Base-by-base conservation (phyloP, 2,888 invertebrate species). In the Pristionchus maxplancki region DNA sequence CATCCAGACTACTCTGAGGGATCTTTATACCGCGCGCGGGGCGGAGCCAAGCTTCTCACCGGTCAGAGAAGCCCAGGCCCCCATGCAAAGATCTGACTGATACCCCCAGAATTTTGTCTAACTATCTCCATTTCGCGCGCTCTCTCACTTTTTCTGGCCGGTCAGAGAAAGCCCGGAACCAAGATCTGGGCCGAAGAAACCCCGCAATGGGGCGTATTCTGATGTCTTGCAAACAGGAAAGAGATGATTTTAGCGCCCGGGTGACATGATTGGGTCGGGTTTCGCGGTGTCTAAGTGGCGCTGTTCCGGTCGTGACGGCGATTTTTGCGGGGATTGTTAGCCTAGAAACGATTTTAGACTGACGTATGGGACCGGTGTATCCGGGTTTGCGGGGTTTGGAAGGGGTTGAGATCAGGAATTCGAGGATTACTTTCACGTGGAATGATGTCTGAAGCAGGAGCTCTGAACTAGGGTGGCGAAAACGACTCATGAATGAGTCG, bases 211-310 rank as follows among this genome's bases (percentile, higher is more conserved):
- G 24, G n/a, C 58, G 58, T 58, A 58, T 58, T 58, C 58, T 58
- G 58, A 58, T 58, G 58, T 58, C 58, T 58, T n/a, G 20, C 4
- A 24, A 58, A 24, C 58, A 58, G 58, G 58, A 58, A 58, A 74
- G 40, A 74, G 37, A 74, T 40, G 71, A 74, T 37, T 74, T 74
- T 74, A 74, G 37, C 71, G 37, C 37, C 2, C 37, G 24, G 40
- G 40, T 6, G 71, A 74, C 71, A 40, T 37, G 71, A 40, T 17
- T 11, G 8, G 37, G 9, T 74, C 20, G 71, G 71, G 24, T 71
- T 71, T 71, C 67, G 28, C 40, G 40, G 31, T 28, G 71, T 37
- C 71, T 74, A 74, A 74, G 71, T 74, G 71, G 64, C 71, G 71
- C 0, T 74, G 3, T 74, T 74, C 71, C 71, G 40, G 71, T 74